phyloP scores from a whole-genome alignment of 2,113 vertebrate genomes.

The Phaethornis superciliosus region DNA sequence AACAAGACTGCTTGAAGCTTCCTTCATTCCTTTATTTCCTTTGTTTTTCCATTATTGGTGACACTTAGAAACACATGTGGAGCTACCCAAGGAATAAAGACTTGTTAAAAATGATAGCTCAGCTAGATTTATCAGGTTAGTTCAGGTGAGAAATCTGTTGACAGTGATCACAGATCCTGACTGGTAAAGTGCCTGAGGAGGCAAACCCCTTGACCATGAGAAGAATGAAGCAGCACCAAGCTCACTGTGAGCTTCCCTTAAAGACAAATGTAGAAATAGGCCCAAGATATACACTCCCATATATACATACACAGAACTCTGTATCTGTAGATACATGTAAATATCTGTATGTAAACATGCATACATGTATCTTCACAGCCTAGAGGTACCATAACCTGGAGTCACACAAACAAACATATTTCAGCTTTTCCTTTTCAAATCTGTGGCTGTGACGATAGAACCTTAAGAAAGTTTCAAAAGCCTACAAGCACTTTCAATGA shows the following conservation, averaged over 20 bases:
- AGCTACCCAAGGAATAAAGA: background rate
- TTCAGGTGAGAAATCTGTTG: background rate
- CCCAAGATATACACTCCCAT: background rate
- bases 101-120: background rate
- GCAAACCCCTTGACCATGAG: background rate
- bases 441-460: background rate
- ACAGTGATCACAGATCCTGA: background rate
- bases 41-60: background rate
- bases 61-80: background rate
- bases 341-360: background rate
- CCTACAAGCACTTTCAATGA: background rate
- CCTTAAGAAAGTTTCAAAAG: background rate
- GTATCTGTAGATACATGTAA: no score
- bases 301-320: background rate
- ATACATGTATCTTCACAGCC: background rate
- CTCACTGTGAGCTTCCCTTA: background rate
- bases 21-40: background rate
- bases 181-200: background rate
- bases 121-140: fast-evolving
- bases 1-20: background rate
- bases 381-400: background rate
- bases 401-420: background rate
- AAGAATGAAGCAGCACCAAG: background rate
- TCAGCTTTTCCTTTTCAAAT: background rate
- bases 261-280: background rate